Base-by-base conservation (phyloP, 1,140 invertebrate species). In the Mya arenaria region DNA sequence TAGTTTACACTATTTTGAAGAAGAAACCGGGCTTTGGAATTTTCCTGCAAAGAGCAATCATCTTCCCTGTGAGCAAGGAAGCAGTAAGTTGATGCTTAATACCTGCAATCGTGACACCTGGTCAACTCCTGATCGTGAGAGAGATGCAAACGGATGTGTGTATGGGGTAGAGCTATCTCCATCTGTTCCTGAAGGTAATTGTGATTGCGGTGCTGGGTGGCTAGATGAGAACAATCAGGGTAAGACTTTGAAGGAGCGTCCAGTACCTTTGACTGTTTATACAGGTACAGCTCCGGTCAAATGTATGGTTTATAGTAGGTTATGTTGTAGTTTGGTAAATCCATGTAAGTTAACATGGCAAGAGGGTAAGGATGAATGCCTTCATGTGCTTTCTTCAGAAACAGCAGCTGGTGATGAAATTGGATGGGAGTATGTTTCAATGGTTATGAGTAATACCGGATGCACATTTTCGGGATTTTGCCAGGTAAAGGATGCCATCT, bases 371-470 rank as follows among this genome's bases (percentile, higher is more conserved):
- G 41, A 19, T 56, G 23, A 60, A 19, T 82, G 60, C 55, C n/a
- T 85, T 15, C 75, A 83, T 83, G 60, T 85, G 0, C 28, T 78
- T 5, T 66, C 41, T 5, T 58, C 28, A n/a, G 73, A 77, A 17
- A 79, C 80, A 34, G 84, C 65, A 36, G 84, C 84, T n/a, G 80
- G 84, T 19, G 75, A 85, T 83, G 84, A 85, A 52, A 66, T 85
- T 28, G 84, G 84, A 23, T 83, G 68, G 66, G 62, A 58, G 28
- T 85, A 83, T 83, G 66, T 85, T 28, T 25, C 60, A 17, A 30
- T 72, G 34, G 74, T 83, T 23, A 44, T 73, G 34, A 69, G 8
- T 17, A n/a, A n/a, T n/a, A 78, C 39, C 34, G 55, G 69, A 19
- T 77, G 60, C 6, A 78, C 84, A 25, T 84, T 84, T 68, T 52